Conservation (phyloP, 53 echinoderm and acorn worm genomes). For the Patiria pectinifera region DNA sequence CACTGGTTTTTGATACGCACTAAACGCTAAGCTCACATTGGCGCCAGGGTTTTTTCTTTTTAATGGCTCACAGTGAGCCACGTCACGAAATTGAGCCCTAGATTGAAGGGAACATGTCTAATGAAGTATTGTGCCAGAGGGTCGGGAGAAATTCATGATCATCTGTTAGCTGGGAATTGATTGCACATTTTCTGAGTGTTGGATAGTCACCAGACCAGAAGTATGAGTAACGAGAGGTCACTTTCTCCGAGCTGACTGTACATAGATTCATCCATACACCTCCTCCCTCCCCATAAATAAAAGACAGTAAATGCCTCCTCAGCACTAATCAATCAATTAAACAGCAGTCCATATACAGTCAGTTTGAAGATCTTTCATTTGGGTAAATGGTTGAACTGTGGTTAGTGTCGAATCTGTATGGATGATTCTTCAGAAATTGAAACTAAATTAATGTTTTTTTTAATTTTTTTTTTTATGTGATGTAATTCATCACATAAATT, state of each 20-base stretch:
- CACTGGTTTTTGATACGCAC: background rate
- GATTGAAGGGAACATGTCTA: background rate
- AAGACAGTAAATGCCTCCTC: no score
- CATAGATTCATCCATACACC: background rate
- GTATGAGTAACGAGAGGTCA: background rate
- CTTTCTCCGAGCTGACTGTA: no score
- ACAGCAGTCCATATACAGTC: no score
- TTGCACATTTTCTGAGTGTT: background rate
- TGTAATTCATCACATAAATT: no score
- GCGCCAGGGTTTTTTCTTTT: background rate
- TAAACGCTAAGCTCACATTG: background rate
- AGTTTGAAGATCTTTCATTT: no score
- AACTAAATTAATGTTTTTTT: no score
- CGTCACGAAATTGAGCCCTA: background rate
- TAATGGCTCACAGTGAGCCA: background rate
- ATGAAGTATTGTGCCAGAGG: constrained; percentile 27
- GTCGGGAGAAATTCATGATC: background rate
- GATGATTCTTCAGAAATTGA: no score
- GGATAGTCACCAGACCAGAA: background rate
- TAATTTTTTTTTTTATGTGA: no score
- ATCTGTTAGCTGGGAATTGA: background rate
- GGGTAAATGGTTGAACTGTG: no score
- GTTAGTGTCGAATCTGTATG: no score
- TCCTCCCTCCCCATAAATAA: no score
- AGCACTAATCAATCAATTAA: no score